A percentile compares a stretch with the other conserved stretches of the same genome.
Evolutionary conservation across 2,888 invertebrate species (phyloP).

Genomic region (Limnephilus auricula): DNA sequence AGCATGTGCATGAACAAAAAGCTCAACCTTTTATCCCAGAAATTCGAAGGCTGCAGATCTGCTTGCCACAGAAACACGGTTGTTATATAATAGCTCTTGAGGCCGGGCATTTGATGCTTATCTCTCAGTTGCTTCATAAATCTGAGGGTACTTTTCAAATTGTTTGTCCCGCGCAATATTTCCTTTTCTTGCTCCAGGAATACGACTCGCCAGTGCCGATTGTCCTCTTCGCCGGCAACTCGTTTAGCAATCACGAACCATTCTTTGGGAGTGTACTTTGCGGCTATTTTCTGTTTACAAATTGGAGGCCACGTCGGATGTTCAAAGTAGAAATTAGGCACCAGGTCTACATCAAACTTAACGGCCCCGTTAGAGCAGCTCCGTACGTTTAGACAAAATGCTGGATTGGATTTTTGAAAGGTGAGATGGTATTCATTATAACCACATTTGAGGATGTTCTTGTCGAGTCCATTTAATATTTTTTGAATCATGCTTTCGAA

Average conservation of each 20-base stretch:
- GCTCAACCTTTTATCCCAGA: conserved; percentile 40
- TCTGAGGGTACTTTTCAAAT: conserved; percentile 7
- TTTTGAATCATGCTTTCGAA: conserved; percentile 43
- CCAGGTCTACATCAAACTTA: conserved; percentile 47
- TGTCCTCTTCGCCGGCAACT: background rate
- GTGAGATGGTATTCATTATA: conserved; percentile 7
- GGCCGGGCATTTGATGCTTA: background rate
- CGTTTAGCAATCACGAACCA: conserved; percentile 52
- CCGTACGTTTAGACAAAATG: conserved; percentile 39
- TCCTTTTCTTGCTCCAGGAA: conserved; percentile 36
- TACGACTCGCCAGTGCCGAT: conserved; percentile 23
- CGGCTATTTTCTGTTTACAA: background rate
- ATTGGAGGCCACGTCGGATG: conserved; percentile 40
- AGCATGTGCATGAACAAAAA: conserved; percentile 44
- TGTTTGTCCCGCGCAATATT: conserved; percentile 8
- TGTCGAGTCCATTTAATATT: conserved; percentile 11
- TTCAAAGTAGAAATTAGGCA: conserved; percentile 40
- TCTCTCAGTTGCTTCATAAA: conserved; percentile 46
- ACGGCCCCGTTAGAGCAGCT: background rate
- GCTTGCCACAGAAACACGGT: conserved; percentile 51
- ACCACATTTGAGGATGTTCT: background rate
- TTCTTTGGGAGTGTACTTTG: conserved; percentile 21
- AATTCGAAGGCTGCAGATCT: background rate
- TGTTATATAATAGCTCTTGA: conserved; percentile 50
- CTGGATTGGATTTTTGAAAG: conserved; percentile 43